A percentile compares a stretch with the other conserved stretches of the same genome.
These are phyloP conservation scores for Meta bourneti DNA, from an alignment of 2,888 invertebrate species.

Conservation along the genomic window DNA sequence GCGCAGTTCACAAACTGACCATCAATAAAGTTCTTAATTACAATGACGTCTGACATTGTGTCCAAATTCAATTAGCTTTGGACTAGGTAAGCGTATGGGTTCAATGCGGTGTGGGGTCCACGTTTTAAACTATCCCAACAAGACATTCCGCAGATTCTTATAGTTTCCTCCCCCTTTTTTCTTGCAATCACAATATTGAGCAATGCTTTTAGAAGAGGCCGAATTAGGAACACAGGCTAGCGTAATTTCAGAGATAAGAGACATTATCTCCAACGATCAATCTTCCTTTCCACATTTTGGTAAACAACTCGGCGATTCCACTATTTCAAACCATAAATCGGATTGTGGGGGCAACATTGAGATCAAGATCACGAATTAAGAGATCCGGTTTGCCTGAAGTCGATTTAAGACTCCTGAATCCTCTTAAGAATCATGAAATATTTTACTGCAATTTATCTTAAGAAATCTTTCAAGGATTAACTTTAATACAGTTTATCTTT, in stretches of 20 bases:
- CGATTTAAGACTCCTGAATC: no score
- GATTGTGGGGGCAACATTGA: no score
- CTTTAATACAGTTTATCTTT: no score
- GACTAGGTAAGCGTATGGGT: no score
- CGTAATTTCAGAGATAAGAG: not conserved
- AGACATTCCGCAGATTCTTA: not conserved
- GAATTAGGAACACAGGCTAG: not conserved
- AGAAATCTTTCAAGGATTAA: no score
- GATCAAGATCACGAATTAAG: no score
- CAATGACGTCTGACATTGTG: constrained; percentile 37
- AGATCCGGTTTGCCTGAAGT: no score
- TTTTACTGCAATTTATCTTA: no score
- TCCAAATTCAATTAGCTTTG: not conserved
- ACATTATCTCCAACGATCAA: not conserved
- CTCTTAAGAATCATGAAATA: no score
- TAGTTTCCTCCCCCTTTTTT: not conserved
- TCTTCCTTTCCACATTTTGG: not conserved
- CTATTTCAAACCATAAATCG: no score
- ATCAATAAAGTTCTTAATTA: constrained; percentile 81
- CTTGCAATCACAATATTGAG: not conserved
- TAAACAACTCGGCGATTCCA: no score
- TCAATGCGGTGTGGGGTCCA: no score
- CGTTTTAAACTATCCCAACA: not conserved
- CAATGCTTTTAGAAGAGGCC: not conserved
- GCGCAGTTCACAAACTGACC: constrained; percentile 80